phyloP scores from a whole-genome alignment of 1,140 invertebrate species.

The Yoshiicerus persimilis region DNA sequence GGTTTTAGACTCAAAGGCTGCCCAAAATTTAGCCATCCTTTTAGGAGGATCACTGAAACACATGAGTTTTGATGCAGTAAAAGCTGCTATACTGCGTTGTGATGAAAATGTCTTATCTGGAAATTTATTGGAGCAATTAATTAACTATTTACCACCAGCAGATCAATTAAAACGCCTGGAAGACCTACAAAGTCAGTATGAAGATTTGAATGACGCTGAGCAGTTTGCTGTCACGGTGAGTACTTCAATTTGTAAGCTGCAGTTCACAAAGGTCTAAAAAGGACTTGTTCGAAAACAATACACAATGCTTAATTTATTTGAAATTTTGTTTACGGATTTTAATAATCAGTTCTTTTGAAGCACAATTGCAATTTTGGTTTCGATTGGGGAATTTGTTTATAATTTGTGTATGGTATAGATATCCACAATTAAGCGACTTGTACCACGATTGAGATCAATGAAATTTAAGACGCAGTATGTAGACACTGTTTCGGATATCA shows the following conservation, averaged over 20 bases:
- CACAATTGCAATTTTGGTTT: too few relatives aligned
- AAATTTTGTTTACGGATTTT: too few relatives aligned
- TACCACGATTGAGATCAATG: slow-evolving; percentile 83
- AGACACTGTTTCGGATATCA: slow-evolving; percentile 84
- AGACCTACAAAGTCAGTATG: slow-evolving; percentile 72
- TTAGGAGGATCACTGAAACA: slow-evolving; percentile 87
- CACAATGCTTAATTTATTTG: too few relatives aligned
- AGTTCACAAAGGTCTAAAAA: too few relatives aligned
- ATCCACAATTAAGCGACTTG: slow-evolving; percentile 79
- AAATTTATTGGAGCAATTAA: slow-evolving; percentile 78
- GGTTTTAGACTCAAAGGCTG: slow-evolving; percentile 87
- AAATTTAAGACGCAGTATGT: slow-evolving; percentile 84
- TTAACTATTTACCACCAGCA: slow-evolving; percentile 83
- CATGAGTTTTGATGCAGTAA: slow-evolving; percentile 81
- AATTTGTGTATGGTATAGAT: slow-evolving; percentile 57
- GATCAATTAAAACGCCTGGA: slow-evolving; percentile 83
- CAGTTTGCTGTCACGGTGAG: slow-evolving; percentile 87
- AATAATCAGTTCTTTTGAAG: too few relatives aligned
- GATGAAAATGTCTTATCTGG: slow-evolving; percentile 80
- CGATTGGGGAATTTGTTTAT: too few relatives aligned
- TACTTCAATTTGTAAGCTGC: not conserved
- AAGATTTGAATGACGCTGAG: slow-evolving; percentile 88
- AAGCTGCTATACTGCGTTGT: slow-evolving; percentile 77
- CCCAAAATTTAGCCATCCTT: slow-evolving; percentile 93
- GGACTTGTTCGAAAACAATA: too few relatives aligned